These are phyloP conservation scores for Mantis religiosa DNA, from an alignment of 2,888 invertebrate genomes.

Conservation along the genomic window DNA sequence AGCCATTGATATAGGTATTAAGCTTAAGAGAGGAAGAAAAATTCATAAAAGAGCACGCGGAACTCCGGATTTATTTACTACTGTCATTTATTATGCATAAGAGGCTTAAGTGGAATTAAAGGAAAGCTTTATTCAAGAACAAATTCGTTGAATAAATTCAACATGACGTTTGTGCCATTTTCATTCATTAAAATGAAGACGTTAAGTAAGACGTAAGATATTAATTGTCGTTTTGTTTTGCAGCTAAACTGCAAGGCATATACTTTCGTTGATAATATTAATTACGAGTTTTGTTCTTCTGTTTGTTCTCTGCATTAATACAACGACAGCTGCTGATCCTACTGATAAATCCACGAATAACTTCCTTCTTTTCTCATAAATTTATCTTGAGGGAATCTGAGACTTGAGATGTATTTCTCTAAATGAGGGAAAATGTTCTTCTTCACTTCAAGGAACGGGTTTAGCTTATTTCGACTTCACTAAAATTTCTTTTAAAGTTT, in stretches of 20 bases:
- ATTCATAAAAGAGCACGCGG: neutral
- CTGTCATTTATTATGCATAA: neutral
- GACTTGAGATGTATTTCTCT: too few species aligned
- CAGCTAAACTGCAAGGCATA: neutral
- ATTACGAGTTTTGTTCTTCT: too few species aligned
- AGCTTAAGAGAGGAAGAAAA: neutral
- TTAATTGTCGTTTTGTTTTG: neutral
- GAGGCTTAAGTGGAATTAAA: neutral
- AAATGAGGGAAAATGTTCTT: too few species aligned
- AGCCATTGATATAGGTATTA: neutral
- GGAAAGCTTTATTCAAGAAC: neutral
- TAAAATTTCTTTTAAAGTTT: too few species aligned
- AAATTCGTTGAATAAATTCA: neutral
- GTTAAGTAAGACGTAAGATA: neutral
- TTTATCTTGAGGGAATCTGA: too few species aligned
- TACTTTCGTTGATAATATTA: too few species aligned
- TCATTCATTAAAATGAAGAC: neutral
- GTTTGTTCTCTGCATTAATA: too few species aligned
- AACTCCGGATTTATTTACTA: neutral
- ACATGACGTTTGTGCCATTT: neutral
- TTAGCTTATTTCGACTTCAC: too few species aligned
- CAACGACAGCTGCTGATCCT: too few species aligned
- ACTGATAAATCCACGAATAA: too few species aligned
- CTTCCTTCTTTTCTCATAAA: too few species aligned
- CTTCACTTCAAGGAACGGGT: too few species aligned